Percentiles rank a stretch among this genome's conserved stretches.
These are phyloP conservation scores for Unio delphinus DNA, from an alignment of 2,888 invertebrate species.

Conservation along the genomic window DNA sequence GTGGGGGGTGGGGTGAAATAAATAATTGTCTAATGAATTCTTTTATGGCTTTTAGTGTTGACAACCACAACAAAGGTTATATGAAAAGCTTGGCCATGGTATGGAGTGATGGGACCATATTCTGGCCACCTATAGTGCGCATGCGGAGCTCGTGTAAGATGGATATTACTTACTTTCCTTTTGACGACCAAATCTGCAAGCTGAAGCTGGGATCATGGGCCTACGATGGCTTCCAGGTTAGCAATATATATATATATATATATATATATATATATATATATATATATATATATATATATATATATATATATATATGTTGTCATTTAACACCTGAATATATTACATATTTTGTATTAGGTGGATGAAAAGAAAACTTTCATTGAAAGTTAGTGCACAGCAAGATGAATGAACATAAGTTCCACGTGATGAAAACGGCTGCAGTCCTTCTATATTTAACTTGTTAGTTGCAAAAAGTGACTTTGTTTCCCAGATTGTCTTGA, in stretches of 20 bases:
- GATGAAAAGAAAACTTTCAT: too few relatives aligned
- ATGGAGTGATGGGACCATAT: slow-evolving; percentile 74
- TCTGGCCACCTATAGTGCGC: slow-evolving; percentile 76
- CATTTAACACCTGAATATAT: too few relatives aligned
- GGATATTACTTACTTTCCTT: slow-evolving; percentile 75
- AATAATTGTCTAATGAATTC: not conserved
- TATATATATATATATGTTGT: too few relatives aligned
- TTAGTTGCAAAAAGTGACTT: rapidly evolving
- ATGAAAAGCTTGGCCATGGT: slow-evolving; percentile 76
- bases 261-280: too few relatives aligned
- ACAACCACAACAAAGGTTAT: slow-evolving; percentile 75
- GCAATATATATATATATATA: not conserved
- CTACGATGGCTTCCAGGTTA: slow-evolving; percentile 62
- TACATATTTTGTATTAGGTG: too few relatives aligned
- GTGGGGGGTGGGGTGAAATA: too few relatives aligned
- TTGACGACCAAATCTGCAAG: slow-evolving; percentile 74
- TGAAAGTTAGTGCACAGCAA: too few relatives aligned
- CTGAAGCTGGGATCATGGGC: slow-evolving; percentile 73
- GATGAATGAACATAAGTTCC: too few relatives aligned
- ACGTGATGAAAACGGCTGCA: too few relatives aligned
- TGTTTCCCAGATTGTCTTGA: too few relatives aligned
- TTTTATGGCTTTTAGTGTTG: slow-evolving; percentile 73
- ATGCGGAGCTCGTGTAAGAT: slow-evolving; percentile 75
- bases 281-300: too few relatives aligned
- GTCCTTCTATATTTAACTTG: too few relatives aligned